Evolutionary conservation across 2,113 vertebrate species (phyloP), one percentile per base, ranked within the genome.

Genomic region (Oreotrochilus melanogaster): DNA sequence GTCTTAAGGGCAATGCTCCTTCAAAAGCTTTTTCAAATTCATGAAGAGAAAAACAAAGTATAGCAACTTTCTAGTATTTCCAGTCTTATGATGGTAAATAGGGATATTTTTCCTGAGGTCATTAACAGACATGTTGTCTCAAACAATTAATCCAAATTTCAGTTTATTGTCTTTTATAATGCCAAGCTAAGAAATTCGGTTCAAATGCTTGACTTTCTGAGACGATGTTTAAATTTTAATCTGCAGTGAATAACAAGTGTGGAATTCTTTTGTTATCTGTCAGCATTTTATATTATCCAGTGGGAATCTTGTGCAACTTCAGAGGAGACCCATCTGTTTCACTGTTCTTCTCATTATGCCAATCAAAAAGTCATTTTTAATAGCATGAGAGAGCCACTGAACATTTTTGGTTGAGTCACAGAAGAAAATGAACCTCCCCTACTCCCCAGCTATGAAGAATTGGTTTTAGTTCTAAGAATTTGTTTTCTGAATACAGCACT

Each of bases 201-300:
- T 94, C 80, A 92, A 92, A 48, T 82, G 48, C 78, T 72, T 92
- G 87, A 51, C 82, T 96, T 13, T 48, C 73, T 97, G 71, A 76
- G 65, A 72, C 19, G 21, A 92, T 96, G 91, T 96, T 98, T 96
- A 98, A 96, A 97, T 87, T 97, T 98, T 97, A 97, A 97, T 98
- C 97, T 95, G 86, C 76, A 95, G 82, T 60, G 95, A 97, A 95
- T 96, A 96, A 88, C 89, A 93, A 96, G 82, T 47, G 86, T 67
- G 31, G 64, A 80, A 88, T 94, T 95, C 72, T 83, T 95, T 76
- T 93, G 95, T 94, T 92, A 70, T 97, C 96, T 97, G 94, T 97
- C 97, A 97, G 95, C 92, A 96, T 97, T 98, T 98, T 97, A 69
- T 94, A 82, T n/a, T 60, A 62, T 98, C 97, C 93, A 92, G 70